Percentiles rank a stretch among this genome's conserved stretches.
phyloP scores from a whole-genome alignment of 64 coral and sea anemone species.

The Montipora cactus region DNA sequence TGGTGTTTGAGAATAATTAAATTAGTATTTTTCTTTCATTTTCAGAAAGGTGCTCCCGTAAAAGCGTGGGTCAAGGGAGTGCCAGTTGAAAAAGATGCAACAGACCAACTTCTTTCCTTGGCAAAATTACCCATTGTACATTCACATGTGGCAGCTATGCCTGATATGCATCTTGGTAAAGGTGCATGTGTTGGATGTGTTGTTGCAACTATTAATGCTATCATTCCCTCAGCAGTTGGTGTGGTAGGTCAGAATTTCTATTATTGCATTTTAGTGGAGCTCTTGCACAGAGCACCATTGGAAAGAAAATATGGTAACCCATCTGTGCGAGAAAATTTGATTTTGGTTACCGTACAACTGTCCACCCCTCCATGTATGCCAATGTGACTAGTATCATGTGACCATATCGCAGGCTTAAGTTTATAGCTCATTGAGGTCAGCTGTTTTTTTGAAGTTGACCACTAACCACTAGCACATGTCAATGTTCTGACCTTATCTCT shows the following conservation, averaged over 20 bases:
- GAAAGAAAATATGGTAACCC: no score
- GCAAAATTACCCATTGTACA: slow-evolving; percentile 85
- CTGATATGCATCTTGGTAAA: slow-evolving; percentile 91
- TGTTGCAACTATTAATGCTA: slow-evolving; percentile 80
- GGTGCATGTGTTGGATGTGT: slow-evolving; percentile 90
- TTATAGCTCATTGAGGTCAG: no score
- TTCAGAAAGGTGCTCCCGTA: slow-evolving; percentile 72
- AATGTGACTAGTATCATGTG: no score
- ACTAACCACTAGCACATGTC: no score
- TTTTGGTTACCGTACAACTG: no score
- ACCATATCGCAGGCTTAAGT: no score
- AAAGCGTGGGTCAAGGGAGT: slow-evolving; percentile 90
- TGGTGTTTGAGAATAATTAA: no score
- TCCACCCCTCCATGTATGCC: no score
- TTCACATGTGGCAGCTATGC: slow-evolving; percentile 96
- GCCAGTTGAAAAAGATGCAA: slow-evolving; percentile 84
- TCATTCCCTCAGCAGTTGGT: slow-evolving; percentile 89
- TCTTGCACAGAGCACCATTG: no score
- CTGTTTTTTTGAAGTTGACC: no score
- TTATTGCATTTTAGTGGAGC: not conserved
- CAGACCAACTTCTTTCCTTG: slow-evolving; percentile 70
- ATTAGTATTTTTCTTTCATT: not conserved
- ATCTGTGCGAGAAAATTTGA: no score
- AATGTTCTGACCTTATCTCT: not conserved
- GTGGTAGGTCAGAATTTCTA: slow-evolving; percentile 50